phyloP scores from a whole-genome alignment of 2,797 vertebrate species.

The Notoglanidium macrostoma region DNA sequence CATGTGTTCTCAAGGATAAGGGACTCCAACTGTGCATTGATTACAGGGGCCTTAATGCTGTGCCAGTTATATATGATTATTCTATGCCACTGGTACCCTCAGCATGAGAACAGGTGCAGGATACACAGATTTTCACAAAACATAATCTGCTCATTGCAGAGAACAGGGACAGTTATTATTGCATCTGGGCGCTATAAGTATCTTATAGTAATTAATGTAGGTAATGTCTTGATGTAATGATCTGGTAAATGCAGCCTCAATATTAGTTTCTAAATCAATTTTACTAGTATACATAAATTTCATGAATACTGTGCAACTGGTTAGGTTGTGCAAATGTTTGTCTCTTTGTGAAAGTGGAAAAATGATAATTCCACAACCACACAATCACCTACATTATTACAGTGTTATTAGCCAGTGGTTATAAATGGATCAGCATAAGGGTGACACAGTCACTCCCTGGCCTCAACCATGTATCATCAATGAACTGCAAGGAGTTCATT shows the following conservation, averaged over 20 bases:
- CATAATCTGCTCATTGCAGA: not conserved
- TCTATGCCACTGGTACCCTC: not conserved
- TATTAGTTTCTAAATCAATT: not conserved
- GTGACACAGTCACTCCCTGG: not conserved
- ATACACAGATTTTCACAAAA: not conserved
- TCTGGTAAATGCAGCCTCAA: not conserved
- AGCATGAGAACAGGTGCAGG: conserved; percentile 2
- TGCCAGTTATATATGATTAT: conserved; percentile 10
- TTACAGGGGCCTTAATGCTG: not conserved
- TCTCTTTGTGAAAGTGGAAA: not conserved
- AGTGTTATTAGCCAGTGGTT: not conserved
- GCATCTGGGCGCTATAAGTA: not conserved
- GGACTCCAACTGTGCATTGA: conserved; percentile 11
- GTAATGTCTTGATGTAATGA: not conserved
- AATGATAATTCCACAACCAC: not conserved
- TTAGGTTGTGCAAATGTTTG: not conserved
- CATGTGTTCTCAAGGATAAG: not conserved
- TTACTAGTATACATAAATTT: not conserved
- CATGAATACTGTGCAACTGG: not conserved
- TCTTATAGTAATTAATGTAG: not conserved
- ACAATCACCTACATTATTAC: not conserved
- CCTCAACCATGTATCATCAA: not conserved
- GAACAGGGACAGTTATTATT: not conserved
- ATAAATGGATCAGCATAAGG: conserved; percentile 4
- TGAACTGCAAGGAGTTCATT: not conserved